Conservation (phyloP, 1,140 invertebrate genomes). For the Arion vulgaris region DNA sequence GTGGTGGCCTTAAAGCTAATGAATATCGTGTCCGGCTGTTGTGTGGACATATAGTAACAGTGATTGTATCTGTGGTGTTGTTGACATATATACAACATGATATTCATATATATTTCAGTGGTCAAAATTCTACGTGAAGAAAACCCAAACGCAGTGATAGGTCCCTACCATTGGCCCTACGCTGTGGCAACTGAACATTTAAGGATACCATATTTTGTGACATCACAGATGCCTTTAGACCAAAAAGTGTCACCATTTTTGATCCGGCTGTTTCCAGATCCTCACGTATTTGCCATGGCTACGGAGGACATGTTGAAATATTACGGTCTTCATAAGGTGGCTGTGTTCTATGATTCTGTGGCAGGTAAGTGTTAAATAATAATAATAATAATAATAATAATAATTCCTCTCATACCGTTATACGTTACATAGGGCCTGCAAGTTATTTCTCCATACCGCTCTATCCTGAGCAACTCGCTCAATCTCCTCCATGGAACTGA, state of each 20-base stretch:
- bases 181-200: conserved; percentile 48
- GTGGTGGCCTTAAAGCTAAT: no score
- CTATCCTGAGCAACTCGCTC: no score
- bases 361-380: conserved; percentile 38
- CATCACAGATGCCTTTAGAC: conserved; percentile 48
- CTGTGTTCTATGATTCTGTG: conserved; percentile 53
- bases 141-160: conserved; percentile 50
- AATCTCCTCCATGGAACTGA: no score
- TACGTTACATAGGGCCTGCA: no score
- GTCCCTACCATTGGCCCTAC: conserved; percentile 50
- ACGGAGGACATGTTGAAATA: conserved; percentile 54
- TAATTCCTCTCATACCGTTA: no score
- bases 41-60: no score
- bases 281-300: conserved; percentile 42
- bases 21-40: no score
- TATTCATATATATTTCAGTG: conserved; percentile 31
- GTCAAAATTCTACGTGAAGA: conserved; percentile 13
- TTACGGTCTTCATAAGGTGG: conserved; percentile 49
- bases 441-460: no score
- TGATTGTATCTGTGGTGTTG: no score
- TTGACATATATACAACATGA: no score
- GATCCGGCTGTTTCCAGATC: conserved; percentile 56
- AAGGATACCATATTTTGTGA: conserved; percentile 58
- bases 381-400: no score
- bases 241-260: conserved; percentile 41